Evolutionary conservation across 2,888 invertebrate species (phyloP).

Genomic region (Adelognathus sp.): DNA sequence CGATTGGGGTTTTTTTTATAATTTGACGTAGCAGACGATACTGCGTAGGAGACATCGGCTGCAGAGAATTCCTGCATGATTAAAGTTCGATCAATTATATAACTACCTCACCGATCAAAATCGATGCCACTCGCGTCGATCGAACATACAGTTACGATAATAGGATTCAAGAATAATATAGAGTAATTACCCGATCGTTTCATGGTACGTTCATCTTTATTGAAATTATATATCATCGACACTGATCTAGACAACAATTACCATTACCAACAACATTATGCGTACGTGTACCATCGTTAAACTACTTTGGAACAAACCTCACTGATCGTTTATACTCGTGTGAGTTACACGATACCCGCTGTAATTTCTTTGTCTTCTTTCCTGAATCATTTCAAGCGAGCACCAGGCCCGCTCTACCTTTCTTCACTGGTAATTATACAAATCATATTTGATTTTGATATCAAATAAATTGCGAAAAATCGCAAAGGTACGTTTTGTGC

Average conservation of each 20-base stretch:
- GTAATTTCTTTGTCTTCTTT: background rate
- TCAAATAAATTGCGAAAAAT: background rate
- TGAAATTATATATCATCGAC: slow-evolving; percentile 49
- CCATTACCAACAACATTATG: slow-evolving; percentile 51
- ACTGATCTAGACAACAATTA: slow-evolving; percentile 56
- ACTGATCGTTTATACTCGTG: background rate
- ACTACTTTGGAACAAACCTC: slow-evolving; percentile 47
- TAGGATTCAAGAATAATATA: background rate
- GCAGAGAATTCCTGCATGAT: too few relatives aligned
- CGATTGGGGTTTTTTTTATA: too few relatives aligned
- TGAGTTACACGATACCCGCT: background rate
- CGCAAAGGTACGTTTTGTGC: background rate
- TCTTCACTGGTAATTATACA: background rate
- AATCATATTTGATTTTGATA: background rate
- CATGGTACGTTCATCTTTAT: slow-evolving; percentile 44
- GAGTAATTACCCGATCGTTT: background rate
- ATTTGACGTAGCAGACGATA: too few relatives aligned
- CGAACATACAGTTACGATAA: background rate
- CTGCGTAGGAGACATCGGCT: too few relatives aligned
- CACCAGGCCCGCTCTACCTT: background rate
- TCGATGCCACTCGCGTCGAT: background rate
- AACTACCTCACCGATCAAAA: slow-evolving; percentile 25
- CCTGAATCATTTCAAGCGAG: slow-evolving; percentile 11
- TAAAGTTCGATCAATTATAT: slow-evolving; percentile 17
- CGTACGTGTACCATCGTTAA: slow-evolving; percentile 37